Evolutionary conservation across 1,140 invertebrate genomes (phyloP), one percentile per base, ranked within the genome.

Genomic region (Drosophila busckii): DNA sequence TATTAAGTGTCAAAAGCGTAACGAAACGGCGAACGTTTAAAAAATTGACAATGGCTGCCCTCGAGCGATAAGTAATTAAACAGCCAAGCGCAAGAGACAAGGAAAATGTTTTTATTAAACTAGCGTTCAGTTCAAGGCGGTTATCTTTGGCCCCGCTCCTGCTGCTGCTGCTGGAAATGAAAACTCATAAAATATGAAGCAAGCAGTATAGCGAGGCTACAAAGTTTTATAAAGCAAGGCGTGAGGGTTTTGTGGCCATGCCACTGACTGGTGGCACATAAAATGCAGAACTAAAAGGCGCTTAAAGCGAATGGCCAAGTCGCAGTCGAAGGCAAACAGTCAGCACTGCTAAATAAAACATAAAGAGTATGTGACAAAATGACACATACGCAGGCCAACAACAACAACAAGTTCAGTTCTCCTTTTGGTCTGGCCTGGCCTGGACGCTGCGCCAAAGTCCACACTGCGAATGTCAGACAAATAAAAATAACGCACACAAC

Each of bases 331-430:
- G 22, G 50, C 17, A 37, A 61, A 35, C 31, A 44, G 40, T 22
- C 55, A 46, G 40, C 28, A 35, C 52, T 46, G 45, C 54, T 73
- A 80, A 80, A 80, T 80, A 82, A 80, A 80, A 82, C 63, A 80
- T 64, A 70, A 82, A 71, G 82, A 80, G 56, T 80, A 80, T 80
- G 73, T 80, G 73, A 80, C 63, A 82, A 73, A 82, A 60, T 64
- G 55, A 32, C 60, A 58, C 67, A 65, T 40, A 55, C 58, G 65
- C 49, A 58, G 38, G n/a, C n/a, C n/a, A n/a, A n/a, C n/a, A n/a
- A n/a, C n/a, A n/a, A n/a, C n/a, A n/a, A n/a, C n/a, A n/a, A n/a
- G n/a, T n/a, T n/a, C n/a, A n/a, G n/a, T n/a, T n/a, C n/a, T n/a
- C n/a, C n/a, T n/a, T n/a, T n/a, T n/a, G n/a, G n/a, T n/a, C n/a